Base-by-base conservation (phyloP, 2,888 invertebrate genomes). In the Diarsia dahlii region DNA sequence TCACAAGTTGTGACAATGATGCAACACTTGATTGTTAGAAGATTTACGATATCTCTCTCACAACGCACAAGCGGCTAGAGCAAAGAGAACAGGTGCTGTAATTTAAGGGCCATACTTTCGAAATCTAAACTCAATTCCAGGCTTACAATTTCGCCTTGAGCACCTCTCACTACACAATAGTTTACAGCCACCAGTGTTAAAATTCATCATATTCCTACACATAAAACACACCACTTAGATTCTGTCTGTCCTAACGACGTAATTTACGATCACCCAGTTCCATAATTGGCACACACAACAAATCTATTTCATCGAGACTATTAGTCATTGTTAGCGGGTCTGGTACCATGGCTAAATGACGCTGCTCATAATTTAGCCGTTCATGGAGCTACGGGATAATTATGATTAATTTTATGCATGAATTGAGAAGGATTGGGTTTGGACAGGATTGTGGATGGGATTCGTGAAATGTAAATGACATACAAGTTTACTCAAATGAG, bases 271-370 rank as follows among this genome's bases (percentile, higher is more conserved):
- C 85, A 84, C 80, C 87, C 82, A 85, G 82, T 84, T 84, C 84
- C 84, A 87, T 91, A 91, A 91, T 90, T 90, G 91, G 90, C 90
- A 87, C 90, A 90, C 84, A 87, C 89, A 89, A 90, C 90, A 89
- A 90, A 90, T 89, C 88, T 86, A 84, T 85, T 88, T 86, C 87
- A 87, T 86, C 85, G 81, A 73, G 82, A 78, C 88, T 76, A 84
- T 91, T 89, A 91, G 85, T 91, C 91, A 91, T 90, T 88, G 87
- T 88, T 87, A 82, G 87, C 83, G 78, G 86, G 84, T 80, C 85
- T 82, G 86, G 72, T 74, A 78, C 79, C 76, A 79, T 68, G 75
- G 79, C 81, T 87, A 84, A 85, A 87, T 72, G 84, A 83, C 83
- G 80, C 74, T 71, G 67, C 74, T 82, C 85, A 87, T 88, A 88